Evolutionary conservation across 2,113 vertebrate species (phyloP).

Genomic region (Prietella phreatophila): DNA sequence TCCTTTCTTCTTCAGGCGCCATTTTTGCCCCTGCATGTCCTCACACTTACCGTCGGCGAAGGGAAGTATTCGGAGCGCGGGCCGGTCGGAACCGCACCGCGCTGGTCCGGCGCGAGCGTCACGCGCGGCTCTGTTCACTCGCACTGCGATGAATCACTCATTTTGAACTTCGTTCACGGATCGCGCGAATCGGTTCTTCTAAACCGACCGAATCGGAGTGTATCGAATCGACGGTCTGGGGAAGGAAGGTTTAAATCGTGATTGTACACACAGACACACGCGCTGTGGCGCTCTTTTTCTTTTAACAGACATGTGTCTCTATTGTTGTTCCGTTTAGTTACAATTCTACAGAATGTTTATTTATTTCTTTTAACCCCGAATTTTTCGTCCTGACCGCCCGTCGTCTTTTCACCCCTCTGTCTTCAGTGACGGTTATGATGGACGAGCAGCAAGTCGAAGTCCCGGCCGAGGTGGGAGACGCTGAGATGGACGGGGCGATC

Average conservation of each 20-base stretch:
- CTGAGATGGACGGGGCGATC: constrained; percentile 40
- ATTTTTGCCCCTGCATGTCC: not conserved
- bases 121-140: not conserved
- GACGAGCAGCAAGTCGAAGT: constrained; percentile 51
- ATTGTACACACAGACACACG: too few species aligned
- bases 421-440: constrained; percentile 56
- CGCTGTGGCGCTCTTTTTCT: not conserved
- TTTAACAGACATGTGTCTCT: not conserved
- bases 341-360: not conserved
- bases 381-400: too few species aligned
- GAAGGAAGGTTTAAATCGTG: not conserved
- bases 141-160: constrained; percentile 3
- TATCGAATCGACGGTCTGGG: not conserved
- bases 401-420: constrained; percentile 1
- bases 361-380: too few species aligned
- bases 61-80: not conserved
- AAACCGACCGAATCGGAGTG: constrained; percentile 20
- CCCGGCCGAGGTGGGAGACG: constrained; percentile 44
- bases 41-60: not conserved
- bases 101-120: too few species aligned
- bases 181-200: constrained; percentile 29
- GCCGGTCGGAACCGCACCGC: too few species aligned
- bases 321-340: not conserved
- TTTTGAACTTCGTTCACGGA: not conserved
- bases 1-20: not conserved